Evolutionary conservation across 1,140 invertebrate genomes (phyloP), one percentile per base, ranked within the genome.

Genomic region (Copidosoma floridanum): DNA sequence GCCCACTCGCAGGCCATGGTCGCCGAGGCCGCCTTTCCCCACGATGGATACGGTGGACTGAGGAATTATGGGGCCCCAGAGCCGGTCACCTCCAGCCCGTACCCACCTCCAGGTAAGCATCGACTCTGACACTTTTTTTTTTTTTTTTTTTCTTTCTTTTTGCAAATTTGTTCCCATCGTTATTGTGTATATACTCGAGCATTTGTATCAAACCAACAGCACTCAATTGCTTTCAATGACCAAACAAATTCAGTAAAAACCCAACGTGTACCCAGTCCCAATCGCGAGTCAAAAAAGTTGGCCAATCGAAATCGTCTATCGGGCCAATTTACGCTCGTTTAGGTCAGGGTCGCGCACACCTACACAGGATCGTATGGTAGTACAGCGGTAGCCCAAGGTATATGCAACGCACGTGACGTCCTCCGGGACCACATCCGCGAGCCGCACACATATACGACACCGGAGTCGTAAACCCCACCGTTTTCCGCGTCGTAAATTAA

Each of bases 51-150:
- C 74, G 85, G 86, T 8, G 71, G 79, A 14, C 82, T 91, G 10
- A 83, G 89, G 66, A 90, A 88, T 78, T 92, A 91, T 70, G 83
- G 80, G 24, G 84, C 84, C 20, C 85, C 89, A 2, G 89, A 91
- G 68, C 83, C 87, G 12, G 88, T 91, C 57, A 86, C 88, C 18
- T 87, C 89, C 57, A 88, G 88, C 61, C 88, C 89, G 2, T 92
- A 92, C 68, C 87, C 89, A 68, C 87, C 89, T 74, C 86, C 89
- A 85, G 89, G 89, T 85, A 85, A 81, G 82, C 76, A 76, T 78
- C 71, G 57, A 74, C 62, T 72, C 51, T 32, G 20, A 40, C 8
- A 20, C 20, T 44, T 18, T 32, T n/a, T n/a, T n/a, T n/a, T n/a
- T n/a, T n/a, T n/a, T n/a, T n/a, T n/a, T n/a, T n/a, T n/a, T n/a